These are phyloP conservation scores for Remorina albescens DNA, from an alignment of 2,797 vertebrate species.

Conservation along the genomic window DNA sequence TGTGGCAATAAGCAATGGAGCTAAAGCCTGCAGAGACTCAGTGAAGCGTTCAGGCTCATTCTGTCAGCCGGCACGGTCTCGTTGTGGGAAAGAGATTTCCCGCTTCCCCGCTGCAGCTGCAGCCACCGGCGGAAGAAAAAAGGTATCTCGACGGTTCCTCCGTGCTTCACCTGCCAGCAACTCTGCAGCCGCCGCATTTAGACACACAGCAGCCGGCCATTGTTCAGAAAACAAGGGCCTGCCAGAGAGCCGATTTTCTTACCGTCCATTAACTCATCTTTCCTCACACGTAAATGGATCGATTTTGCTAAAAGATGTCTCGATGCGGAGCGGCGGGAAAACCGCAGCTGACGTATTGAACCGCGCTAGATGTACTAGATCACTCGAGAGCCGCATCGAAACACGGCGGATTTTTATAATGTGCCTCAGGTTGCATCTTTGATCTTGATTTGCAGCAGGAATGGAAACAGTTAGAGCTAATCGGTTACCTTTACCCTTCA, in stretches of 20 bases:
- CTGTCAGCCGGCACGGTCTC: slow-evolving; percentile 39
- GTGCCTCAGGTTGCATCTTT: neutral
- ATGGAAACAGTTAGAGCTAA: neutral
- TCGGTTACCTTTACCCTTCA: neutral
- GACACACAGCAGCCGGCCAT: slow-evolving; percentile 26
- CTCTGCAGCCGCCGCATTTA: slow-evolving; percentile 38
- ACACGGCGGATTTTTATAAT: neutral
- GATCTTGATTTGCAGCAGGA: neutral
- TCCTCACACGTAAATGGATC: neutral
- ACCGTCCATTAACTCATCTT: slow-evolving; percentile 5
- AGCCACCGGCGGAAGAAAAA: slow-evolving; percentile 65
- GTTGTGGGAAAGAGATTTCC: slow-evolving; percentile 38
- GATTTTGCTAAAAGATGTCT: slow-evolving; percentile 6
- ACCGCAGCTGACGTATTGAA: slow-evolving; percentile 1
- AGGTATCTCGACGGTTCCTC: slow-evolving; percentile 53
- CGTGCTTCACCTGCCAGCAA: slow-evolving; percentile 51
- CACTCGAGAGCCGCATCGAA: slow-evolving; percentile 1
- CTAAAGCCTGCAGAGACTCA: slow-evolving; percentile 25
- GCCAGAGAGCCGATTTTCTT: slow-evolving; percentile 8
- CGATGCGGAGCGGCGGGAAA: neutral
- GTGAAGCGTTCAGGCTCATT: slow-evolving; percentile 39
- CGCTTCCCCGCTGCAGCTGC: slow-evolving; percentile 46
- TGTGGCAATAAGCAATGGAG: slow-evolving; percentile 3
- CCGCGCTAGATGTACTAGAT: neutral
- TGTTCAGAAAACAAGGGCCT: slow-evolving; percentile 36